A percentile compares a stretch with the other conserved stretches of the same genome.
These are phyloP conservation scores for Eremobia ochroleuca DNA, from an alignment of 2,888 invertebrate species.

Conservation along the genomic window DNA sequence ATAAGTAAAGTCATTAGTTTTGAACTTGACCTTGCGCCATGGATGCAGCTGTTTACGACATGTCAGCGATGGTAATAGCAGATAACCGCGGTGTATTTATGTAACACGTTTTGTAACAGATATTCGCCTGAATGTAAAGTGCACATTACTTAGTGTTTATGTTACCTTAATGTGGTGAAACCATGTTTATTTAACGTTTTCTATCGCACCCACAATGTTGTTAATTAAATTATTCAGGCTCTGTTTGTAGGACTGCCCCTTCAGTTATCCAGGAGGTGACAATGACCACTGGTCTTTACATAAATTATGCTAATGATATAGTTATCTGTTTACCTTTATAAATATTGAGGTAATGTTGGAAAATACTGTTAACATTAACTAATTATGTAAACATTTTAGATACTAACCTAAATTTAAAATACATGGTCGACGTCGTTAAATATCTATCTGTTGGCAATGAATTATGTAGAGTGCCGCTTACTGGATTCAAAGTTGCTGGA, in stretches of 20 bases:
- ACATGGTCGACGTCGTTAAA: constrained; percentile 35
- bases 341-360: constrained; percentile 11
- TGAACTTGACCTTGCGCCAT: constrained; percentile 70
- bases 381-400: constrained; percentile 32
- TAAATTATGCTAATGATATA: constrained; percentile 47
- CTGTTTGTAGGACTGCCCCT: constrained; percentile 35
- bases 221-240: constrained; percentile 54
- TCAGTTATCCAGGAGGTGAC: constrained; percentile 31
- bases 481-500: constrained; percentile 52
- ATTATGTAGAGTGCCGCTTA: constrained; percentile 58
- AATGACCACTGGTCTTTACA: constrained; percentile 24
- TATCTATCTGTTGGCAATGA: constrained; percentile 50
- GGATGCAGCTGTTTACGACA: constrained; percentile 71
- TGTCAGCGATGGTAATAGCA: constrained; percentile 73
- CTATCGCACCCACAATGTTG: constrained; percentile 38
- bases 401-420: constrained; percentile 42
- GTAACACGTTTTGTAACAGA: constrained; percentile 75
- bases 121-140: constrained; percentile 68
- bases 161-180: constrained; percentile 60
- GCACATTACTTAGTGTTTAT: constrained; percentile 64
- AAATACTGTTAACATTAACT: constrained; percentile 20
- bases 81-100: constrained; percentile 74
- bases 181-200: constrained; percentile 46
- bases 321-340: constrained; percentile 23
- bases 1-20: constrained; percentile 72